Conservation (phyloP, 2,797 vertebrate species). For the Botia kubotai region DNA sequence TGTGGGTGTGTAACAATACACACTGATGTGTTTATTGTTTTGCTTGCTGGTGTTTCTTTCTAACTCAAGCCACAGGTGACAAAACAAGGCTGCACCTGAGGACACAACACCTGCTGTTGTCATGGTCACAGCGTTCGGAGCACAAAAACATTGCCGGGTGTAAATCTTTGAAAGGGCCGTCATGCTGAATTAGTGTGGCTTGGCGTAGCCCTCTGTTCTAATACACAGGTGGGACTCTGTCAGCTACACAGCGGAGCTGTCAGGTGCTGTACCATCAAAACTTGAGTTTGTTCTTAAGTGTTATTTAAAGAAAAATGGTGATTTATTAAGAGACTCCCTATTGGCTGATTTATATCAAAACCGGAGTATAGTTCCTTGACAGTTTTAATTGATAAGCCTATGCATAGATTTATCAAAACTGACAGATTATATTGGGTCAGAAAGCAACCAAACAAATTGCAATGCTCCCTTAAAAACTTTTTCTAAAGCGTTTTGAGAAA, state of each 20-base stretch:
- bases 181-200: conserved; percentile 55
- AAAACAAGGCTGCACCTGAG: conserved; percentile 52
- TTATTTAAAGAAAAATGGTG: conserved; percentile 5
- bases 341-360: not conserved
- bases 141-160: conserved; percentile 43
- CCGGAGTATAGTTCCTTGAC: not conserved
- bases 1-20: not conserved
- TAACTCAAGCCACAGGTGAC: conserved; percentile 56
- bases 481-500: not conserved
- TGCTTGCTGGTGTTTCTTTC: conserved; percentile 4
- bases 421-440: not conserved
- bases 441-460: not conserved
- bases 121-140: conserved; percentile 50
- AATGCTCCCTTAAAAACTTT: not conserved
- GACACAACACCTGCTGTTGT: conserved; percentile 58
- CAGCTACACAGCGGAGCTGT: conserved; percentile 49
- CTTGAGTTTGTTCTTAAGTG: not conserved
- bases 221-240: conserved; percentile 58
- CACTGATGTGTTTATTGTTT: conserved; percentile 34
- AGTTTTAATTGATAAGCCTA: not conserved
- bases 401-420: not conserved
- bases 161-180: conserved; percentile 56
- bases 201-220: conserved; percentile 45
- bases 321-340: conserved; percentile 25
- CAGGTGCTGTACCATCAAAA: conserved; percentile 42